Evolutionary conservation across 2,113 vertebrate species (phyloP), one percentile per base, ranked within the genome.

Genomic region (Crocuta crocuta): DNA sequence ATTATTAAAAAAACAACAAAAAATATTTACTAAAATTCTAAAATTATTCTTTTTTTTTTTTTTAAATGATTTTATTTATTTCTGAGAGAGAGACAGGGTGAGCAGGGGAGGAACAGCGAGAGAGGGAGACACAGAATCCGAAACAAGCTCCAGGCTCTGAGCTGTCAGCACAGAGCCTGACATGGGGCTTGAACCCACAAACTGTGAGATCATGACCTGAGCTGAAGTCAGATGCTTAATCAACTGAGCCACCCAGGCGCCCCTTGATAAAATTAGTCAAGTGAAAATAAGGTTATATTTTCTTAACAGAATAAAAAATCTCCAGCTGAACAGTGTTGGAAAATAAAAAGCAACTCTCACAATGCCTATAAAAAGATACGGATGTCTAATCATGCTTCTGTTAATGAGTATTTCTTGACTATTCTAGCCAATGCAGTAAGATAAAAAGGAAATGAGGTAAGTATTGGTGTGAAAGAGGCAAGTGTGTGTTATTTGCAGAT

Each of bases 401-500:
- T 76, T 55, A 24, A 82, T 91, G 19, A 48, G 21, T 78, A 66
- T 96, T 95, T 93, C 87, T 61, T 91, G 53, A 96, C 45, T 78
- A 88, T 76, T 53, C 15, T 65, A 55, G 61, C 68, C 70, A 90
- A 3, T 73, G 17, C 61, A 66, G 10, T 79, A 68, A 55, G 19
- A 45, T 68, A 78, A 85, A 43, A 92, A 93, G 70, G 35, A 92
- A 96, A 91, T 53, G 73, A 89, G 85, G 0, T 28, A 68, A 63
- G n/a, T 50, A 53, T 74, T 79, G 24, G 6, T 61, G 58, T 85
- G 31, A 80, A 66, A 94, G 78, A 93, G 45, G 7, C 68, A 87
- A 28, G 33, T 48, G 8, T 45, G 17, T 48, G 55, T 81, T 70
- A 76, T 45, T 65, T 93, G 43, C 39, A 81, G 50, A 10, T 94